Base-by-base conservation (phyloP, 2,797 vertebrate species). In the Rhinoraja longicauda region DNA sequence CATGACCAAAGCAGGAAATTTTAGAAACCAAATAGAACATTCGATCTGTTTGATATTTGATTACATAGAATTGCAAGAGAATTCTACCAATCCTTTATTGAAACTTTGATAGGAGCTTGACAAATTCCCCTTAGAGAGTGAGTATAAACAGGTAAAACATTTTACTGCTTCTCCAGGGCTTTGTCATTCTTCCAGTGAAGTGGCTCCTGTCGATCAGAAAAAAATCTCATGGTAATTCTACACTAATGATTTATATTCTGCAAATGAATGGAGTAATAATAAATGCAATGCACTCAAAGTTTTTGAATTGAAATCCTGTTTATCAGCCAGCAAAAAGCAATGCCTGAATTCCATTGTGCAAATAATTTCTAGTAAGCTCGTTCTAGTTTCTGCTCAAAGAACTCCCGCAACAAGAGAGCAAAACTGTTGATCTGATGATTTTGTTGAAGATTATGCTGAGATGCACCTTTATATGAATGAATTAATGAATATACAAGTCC, bases 341-440 rank as follows among this genome's bases (percentile, higher is more conserved):
- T 95, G 97, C 96, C 96, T 95, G 96, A 94, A 90, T 17, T 93
- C 93, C 0, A 95, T 96, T 93, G 93, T 95, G 3, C 96, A 97
- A 17, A 93, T 93, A 73, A 97, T 96, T 94, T 94, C 94, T 93
- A 4, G 62, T 1, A 96, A 95, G 93, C 95, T 96, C 8, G 96
- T 4, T 0, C 93, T 81, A 91, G 93, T 95, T 73, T 96, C 93
- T 81, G 94, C 93, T 84, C 96, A 97, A 0, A 94, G 94, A 76
- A 94, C 94, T 75, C 95, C 96, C 97, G 93, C 39, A 53, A 53
- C 39, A 81, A 10, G 7, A 81, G 53, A 81, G 19, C 3, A 24
- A 10, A 81, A 53, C 8, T 81, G 19, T 17, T 81, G 78, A 45
- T 45, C 39, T 17, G 32, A 78, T 53, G 21, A 53, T 45, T 24